These are phyloP conservation scores for Pyxicephalus adspersus DNA, from an alignment of 2,113 vertebrate genomes.

Conservation along the genomic window DNA sequence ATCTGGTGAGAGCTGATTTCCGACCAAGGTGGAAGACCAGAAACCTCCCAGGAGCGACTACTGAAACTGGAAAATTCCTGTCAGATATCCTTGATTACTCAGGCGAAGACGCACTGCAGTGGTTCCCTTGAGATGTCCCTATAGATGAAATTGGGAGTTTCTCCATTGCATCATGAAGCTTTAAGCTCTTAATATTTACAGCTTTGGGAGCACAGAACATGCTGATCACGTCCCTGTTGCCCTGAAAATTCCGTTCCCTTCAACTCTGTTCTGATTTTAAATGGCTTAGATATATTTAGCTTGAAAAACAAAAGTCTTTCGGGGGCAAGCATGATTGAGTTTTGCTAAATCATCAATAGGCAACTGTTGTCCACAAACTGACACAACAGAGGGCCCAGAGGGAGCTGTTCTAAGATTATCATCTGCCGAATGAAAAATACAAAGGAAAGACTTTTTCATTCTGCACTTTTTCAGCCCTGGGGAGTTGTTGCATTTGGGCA, in stretches of 20 bases:
- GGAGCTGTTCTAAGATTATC: slow-evolving; percentile 29
- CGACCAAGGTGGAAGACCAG: not conserved
- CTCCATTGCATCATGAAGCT: slow-evolving; percentile 40
- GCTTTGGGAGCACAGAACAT: slow-evolving; percentile 2
- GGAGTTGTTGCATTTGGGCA: slow-evolving; percentile 28
- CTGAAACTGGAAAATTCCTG: not conserved
- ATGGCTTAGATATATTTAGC: slow-evolving; percentile 38
- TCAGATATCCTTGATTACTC: slow-evolving; percentile 12
- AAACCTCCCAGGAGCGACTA: not conserved
- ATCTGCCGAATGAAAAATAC: slow-evolving; percentile 28
- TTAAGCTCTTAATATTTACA: slow-evolving; percentile 24
- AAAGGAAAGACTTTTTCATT: slow-evolving; percentile 34
- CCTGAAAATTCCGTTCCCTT: slow-evolving; percentile 24
- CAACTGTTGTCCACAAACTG: slow-evolving; percentile 37
- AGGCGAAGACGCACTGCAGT: not conserved
- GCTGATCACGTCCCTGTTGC: slow-evolving; percentile 23
- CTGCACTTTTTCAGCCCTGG: slow-evolving; percentile 27
- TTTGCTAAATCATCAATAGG: slow-evolving; percentile 49
- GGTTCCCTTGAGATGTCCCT: slow-evolving; percentile 17
- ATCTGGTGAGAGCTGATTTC: not conserved
- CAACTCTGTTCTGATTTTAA: not conserved
- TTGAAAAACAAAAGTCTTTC: slow-evolving; percentile 25
- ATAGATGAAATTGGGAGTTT: slow-evolving; percentile 13
- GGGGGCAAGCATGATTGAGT: slow-evolving; percentile 31
- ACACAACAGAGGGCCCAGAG: slow-evolving; percentile 28